Evolutionary conservation across 2,888 invertebrate genomes (phyloP).

Genomic region (Drosophila leonis): DNA sequence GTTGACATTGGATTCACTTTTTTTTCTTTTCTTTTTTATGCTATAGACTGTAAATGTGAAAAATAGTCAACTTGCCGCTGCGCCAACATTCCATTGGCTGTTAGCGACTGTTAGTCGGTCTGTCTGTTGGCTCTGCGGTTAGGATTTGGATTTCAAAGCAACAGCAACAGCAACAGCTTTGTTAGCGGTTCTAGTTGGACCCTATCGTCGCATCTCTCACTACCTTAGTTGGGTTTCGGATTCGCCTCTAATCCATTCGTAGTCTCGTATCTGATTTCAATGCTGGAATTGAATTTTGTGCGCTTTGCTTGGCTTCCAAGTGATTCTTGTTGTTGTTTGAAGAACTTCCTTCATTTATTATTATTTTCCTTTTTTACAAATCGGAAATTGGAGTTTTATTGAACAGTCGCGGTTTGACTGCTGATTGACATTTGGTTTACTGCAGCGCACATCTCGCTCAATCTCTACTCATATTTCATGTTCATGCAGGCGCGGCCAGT

Average conservation of each 20-base stretch:
- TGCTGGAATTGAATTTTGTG: slow-evolving; percentile 68
- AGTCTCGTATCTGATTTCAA: slow-evolving; percentile 68
- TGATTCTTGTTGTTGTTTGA: slow-evolving; percentile 45
- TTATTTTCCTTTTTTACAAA: slow-evolving; percentile 13
- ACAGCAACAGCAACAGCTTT: slow-evolving; percentile 11
- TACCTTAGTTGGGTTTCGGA: slow-evolving; percentile 36
- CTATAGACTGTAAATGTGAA: slow-evolving; percentile 13
- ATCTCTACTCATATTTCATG: slow-evolving; percentile 61
- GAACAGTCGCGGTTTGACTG: slow-evolving; percentile 68
- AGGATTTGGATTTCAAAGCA: slow-evolving; percentile 56
- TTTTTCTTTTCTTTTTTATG: not conserved
- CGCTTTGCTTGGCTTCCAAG: slow-evolving; percentile 47
- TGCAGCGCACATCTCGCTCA: slow-evolving; percentile 24
- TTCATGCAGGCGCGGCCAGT: slow-evolving; percentile 10
- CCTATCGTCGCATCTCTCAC: not conserved
- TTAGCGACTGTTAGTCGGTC: slow-evolving; percentile 13
- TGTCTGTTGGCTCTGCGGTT: slow-evolving; percentile 60
- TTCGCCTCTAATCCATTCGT: slow-evolving; percentile 39
- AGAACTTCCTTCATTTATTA: slow-evolving; percentile 31
- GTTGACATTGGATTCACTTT: slow-evolving; percentile 32
- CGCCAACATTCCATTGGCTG: slow-evolving; percentile 65
- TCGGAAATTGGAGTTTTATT: slow-evolving; percentile 73
- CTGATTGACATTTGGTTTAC: slow-evolving; percentile 73
- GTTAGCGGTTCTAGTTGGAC: slow-evolving; percentile 16
- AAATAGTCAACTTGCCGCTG: slow-evolving; percentile 39